Conservation (phyloP, 2,888 invertebrate species). For the Morpho helenor region DNA sequence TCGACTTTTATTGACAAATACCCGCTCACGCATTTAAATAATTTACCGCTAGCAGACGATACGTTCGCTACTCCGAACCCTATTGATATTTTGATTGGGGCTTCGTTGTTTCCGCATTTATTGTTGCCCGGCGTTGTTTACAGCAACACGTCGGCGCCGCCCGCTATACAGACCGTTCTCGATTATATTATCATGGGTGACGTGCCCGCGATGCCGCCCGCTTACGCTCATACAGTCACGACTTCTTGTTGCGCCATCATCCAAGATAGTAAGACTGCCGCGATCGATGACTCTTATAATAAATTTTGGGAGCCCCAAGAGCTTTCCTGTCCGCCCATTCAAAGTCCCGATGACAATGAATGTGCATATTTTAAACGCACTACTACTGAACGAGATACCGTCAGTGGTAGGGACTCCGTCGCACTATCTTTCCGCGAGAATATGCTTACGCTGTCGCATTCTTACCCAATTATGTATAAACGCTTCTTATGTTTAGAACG, state of each 20-base stretch:
- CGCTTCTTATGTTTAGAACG: neutral
- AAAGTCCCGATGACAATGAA: neutral
- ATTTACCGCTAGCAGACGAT: neutral
- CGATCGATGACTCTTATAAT: neutral
- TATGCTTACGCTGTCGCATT: neutral
- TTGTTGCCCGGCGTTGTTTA: neutral
- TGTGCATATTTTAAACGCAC: neutral
- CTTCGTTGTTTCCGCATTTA: neutral
- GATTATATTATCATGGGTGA: too few species aligned
- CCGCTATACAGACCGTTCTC: neutral
- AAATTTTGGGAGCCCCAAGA: too few species aligned
- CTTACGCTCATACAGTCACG: too few species aligned
- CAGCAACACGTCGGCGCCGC: neutral
- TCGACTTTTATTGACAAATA: neutral
- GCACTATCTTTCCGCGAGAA: neutral
- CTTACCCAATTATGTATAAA: neutral
- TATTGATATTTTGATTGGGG: neutral
- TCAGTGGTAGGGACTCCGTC: neutral
- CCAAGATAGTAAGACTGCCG: neutral
- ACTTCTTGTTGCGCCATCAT: too few species aligned
- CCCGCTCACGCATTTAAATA: neutral
- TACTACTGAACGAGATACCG: neutral
- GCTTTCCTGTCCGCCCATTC: neutral
- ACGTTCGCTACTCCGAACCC: neutral
- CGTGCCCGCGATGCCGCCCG: too few species aligned